Percentiles rank a stretch among this genome's conserved stretches.
Evolutionary conservation across 1,140 invertebrate genomes (phyloP).

Genomic region (Belonocnema kinseyi): DNA sequence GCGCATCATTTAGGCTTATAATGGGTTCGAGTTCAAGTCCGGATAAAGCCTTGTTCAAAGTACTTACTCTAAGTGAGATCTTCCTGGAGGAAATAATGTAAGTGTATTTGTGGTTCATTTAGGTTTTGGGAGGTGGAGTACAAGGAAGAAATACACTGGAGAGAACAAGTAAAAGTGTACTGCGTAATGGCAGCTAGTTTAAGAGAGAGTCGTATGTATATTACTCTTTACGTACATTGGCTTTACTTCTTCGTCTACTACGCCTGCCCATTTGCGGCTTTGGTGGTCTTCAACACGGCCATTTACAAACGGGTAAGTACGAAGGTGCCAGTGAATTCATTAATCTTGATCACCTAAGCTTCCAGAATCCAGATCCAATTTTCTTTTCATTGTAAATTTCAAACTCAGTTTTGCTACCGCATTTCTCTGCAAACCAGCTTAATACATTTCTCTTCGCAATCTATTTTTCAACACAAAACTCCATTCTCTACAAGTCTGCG

Average conservation of each 20-base stretch:
- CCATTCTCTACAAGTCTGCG: neutral
- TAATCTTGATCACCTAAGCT: slow-evolving; percentile 27
- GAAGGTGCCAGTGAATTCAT: slow-evolving; percentile 27
- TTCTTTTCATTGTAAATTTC: slow-evolving; percentile 27
- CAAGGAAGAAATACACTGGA: slow-evolving; percentile 70
- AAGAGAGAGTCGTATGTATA: slow-evolving; percentile 84
- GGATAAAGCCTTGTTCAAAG: no score
- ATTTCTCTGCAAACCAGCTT: neutral
- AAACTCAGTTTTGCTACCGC: neutral
- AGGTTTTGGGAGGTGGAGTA: slow-evolving; percentile 83
- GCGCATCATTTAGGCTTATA: no score
- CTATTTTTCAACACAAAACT: neutral
- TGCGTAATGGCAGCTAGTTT: slow-evolving; percentile 83
- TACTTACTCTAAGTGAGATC: no score
- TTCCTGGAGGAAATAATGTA: neutral
- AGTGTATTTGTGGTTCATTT: slow-evolving; percentile 31
- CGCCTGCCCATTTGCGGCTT: slow-evolving; percentile 88
- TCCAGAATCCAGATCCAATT: slow-evolving; percentile 24
- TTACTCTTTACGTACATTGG: slow-evolving; percentile 93
- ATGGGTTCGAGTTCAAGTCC: no score
- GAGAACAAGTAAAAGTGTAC: slow-evolving; percentile 81
- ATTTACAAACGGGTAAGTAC: slow-evolving; percentile 87
- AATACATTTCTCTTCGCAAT: neutral
- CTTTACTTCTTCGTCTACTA: slow-evolving; percentile 95
- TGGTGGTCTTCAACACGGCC: slow-evolving; percentile 91